Base-by-base conservation (phyloP, 2,888 invertebrate species). In the Synergus umbraculus region DNA sequence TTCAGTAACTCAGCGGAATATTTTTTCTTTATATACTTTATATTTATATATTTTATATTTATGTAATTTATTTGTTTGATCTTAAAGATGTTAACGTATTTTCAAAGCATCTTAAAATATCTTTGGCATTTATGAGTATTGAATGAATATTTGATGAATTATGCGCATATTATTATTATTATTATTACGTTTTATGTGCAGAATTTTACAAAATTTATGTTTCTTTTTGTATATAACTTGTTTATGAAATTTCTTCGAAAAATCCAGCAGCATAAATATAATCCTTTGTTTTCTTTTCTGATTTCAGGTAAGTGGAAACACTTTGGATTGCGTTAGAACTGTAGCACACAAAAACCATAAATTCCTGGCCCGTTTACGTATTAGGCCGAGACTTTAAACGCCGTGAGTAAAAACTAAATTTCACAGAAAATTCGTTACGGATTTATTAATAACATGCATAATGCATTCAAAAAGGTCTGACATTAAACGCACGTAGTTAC, bases 271-370 rank as follows among this genome's bases (percentile, higher is more conserved):
- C 49, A 8, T 69, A 1, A 29, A 15, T 46, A 29, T 69, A 46
- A 69, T 69, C 22, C 18, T 49, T 46, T 46, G 4, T 18, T 44
- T 29, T 29, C 29, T 64, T 78, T 79, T 37, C n/a, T 77, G 22
- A 22, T 79, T 76, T 73, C 79, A 77, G 77, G 76, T 79, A 76
- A 79, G 81, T 76, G 69, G n/a, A n/a, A 81, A 37, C 22, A 46
- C 22, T 44, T 67, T 15, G 44, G 46, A 69, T 49, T 29, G 22
- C n/a, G 5, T 46, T 44, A 67, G 4, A 18, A n/a, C n/a, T 46
- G 22, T 66, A 18, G 12, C 13, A 43, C n/a, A n/a, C 4, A 66
- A 37, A 37, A n/a, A 13, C 41, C 41, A 44, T 43, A n/a, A 66
- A 49, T 49, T 43, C 15, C 2, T 66, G 7, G 9, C n/a, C 8